Base-by-base conservation (phyloP, 2,888 invertebrate genomes). In the Sarcophaga carnaria region DNA sequence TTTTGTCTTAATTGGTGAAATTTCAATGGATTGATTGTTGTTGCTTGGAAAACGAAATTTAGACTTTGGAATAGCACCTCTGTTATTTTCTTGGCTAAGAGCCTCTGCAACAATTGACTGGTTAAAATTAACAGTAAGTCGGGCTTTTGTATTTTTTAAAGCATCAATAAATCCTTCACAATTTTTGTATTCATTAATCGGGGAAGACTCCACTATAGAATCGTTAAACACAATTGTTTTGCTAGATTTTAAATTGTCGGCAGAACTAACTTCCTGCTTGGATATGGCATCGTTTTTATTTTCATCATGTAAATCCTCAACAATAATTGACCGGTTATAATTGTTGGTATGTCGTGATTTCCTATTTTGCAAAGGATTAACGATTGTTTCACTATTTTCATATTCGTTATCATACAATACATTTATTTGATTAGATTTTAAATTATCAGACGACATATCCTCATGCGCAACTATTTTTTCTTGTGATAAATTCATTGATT, bases 21-120 rank as follows among this genome's bases (percentile, higher is more conserved):
- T 81, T 66, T 75, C 79, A 12, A 67, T 69, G n/a, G 45, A 4
- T n/a, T 74, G 17, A 20, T 71, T 69, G 47, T 69, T 76, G 79
- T 63, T 37, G 20, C 60, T 69, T 60, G 79, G 70, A 17, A 27
- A 27, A 12, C 63, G 78, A 47, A 5, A 2, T 20, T 64, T 64
- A 60, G 10, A 63, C 80, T 80, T 80, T 17, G 66, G 14, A 17
- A 75, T 74, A 45, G 54, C 49, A 62, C 49, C 22, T 3, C 10
- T 47, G 64, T 85, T n/a, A 37, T 71, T 64, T 22, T 83, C 67
- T 59, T 45, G 17, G 5, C 20, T 11, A 14, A 54, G 17, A 37
- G 37, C 37, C 1, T 54, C 54, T 54, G 4, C 54, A 54, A 72
- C 45, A 14, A 64, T 71, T 0, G 71, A 25, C 12, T 72, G 45